These are phyloP conservation scores for Lordiphosa stackelbergi DNA, from an alignment of 1,140 invertebrate genomes.

Conservation along the genomic window DNA sequence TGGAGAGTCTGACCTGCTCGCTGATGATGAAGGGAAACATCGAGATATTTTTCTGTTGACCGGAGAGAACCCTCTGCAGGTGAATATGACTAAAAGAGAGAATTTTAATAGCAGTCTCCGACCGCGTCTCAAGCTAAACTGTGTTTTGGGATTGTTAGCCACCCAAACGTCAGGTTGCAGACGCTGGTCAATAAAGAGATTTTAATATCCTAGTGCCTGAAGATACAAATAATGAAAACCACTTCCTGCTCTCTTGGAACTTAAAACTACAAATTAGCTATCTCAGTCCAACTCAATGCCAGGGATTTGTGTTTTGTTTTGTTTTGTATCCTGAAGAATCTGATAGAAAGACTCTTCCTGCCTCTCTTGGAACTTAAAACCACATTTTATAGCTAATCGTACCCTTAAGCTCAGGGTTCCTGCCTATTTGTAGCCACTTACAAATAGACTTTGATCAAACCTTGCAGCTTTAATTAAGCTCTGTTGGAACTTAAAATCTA, in stretches of 20 bases:
- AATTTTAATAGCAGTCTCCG: background rate
- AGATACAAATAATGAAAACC: slow-evolving; percentile 9
- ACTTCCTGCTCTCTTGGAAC: slow-evolving; percentile 45
- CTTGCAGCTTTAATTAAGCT: no score
- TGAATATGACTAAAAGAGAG: slow-evolving; percentile 73
- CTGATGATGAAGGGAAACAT: slow-evolving; percentile 99
- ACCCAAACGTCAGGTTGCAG: slow-evolving; percentile 61
- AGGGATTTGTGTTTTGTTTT: slow-evolving; percentile 56
- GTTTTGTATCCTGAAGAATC: slow-evolving; percentile 42
- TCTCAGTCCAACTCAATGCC: slow-evolving; percentile 36
- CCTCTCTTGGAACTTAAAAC: slow-evolving; percentile 51
- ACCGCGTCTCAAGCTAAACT: slow-evolving; percentile 72
- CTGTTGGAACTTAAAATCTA: no score
- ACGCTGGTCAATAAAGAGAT: slow-evolving; percentile 49
- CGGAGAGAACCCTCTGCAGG: slow-evolving; percentile 91
- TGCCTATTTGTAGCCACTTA: no score
- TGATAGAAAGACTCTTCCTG: slow-evolving; percentile 18
- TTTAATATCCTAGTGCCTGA: slow-evolving; percentile 61
- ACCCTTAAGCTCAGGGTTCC: no score
- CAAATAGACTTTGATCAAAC: no score
- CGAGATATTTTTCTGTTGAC: slow-evolving; percentile 99
- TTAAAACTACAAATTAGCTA: slow-evolving; percentile 20
- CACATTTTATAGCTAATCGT: slow-evolving; percentile 4
- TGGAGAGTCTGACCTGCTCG: slow-evolving; percentile 97
- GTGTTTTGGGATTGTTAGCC: slow-evolving; percentile 32